Evolutionary conservation across 2,888 invertebrate genomes (phyloP), one percentile per base, ranked within the genome.

Genomic region (Nephrocerus scutellatus): DNA sequence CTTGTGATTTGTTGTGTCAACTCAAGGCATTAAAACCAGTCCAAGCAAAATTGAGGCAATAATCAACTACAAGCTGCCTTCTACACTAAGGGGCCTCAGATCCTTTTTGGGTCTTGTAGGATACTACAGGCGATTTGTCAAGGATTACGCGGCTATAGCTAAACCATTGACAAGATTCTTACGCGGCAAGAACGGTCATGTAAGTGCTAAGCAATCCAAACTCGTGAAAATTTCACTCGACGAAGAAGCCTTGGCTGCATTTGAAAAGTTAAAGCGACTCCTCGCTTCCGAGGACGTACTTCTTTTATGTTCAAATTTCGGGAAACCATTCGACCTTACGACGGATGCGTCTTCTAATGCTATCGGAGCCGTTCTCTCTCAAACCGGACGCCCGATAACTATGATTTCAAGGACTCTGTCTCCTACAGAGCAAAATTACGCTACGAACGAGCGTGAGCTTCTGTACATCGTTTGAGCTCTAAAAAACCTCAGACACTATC

Each of bases 361-460:
- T 16, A 25, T 46, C 25, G 45, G 39, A 5, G 47, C 42, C n/a
- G 43, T 46, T 33, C 36, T 44, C 8, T 44, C 41, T 2, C 44
- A 47, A 35, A 38, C 35, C 18, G 42, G 47, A 16, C 29, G 40
- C 7, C 40, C 42, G 13, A 44, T 42, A n/a, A 44, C 41, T 2
- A 46, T 44, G 41, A 42, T 46, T 8, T 46, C 42, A 3, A 16
- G 44, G 30, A 44, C 43, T 13, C 30, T 43, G 15, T 40, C 43
- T n/a, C 34, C 42, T 7, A 41, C 36, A 8, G 42, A 46, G 30
- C 30, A 44, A 30, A 36, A 26, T 21, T 43, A 59, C 26, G 48
- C 51, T 3, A 52, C 55, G 2, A 56, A 61, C 15, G 60, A 65
- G 39, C 60, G 61, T 24, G 62, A 65, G 48, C 33, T 63, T 5